A percentile compares a stretch with the other conserved stretches of the same genome.
These are phyloP conservation scores for Aleiodes leptofemur DNA, from an alignment of 2,888 invertebrate genomes.

Conservation along the genomic window DNA sequence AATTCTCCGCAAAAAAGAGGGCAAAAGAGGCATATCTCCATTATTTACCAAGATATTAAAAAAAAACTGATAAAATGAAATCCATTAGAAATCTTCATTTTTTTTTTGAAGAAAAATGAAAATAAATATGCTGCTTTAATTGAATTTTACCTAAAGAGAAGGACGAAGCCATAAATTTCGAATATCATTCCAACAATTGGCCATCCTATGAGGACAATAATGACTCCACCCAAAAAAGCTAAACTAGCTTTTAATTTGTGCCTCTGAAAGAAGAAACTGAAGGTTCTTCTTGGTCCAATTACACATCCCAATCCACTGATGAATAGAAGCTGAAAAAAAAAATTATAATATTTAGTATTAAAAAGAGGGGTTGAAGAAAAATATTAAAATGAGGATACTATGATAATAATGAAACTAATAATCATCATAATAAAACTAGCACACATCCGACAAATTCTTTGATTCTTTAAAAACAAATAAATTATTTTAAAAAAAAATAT, in stretches of 20 bases:
- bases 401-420: too few species aligned
- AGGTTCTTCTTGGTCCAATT: slow-evolving; percentile 95
- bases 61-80: slow-evolving; percentile 13
- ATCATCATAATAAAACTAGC: too few species aligned
- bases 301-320: slow-evolving; percentile 96
- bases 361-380: slow-evolving; percentile 6
- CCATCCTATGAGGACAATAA: slow-evolving; percentile 95
- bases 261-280: slow-evolving; percentile 97
- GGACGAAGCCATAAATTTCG: slow-evolving; percentile 96
- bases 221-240: slow-evolving; percentile 94
- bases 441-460: too few species aligned
- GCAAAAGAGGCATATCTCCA: too few species aligned
- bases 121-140: slow-evolving; percentile 17
- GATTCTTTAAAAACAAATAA: too few species aligned
- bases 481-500: too few species aligned
- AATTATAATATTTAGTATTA: background rate
- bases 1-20: too few species aligned
- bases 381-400: background rate
- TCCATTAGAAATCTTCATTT: too few species aligned
- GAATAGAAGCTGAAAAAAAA: slow-evolving; percentile 89
- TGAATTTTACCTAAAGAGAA: slow-evolving; percentile 83
- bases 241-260: slow-evolving; percentile 95
- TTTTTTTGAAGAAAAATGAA: too few species aligned
- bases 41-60: too few species aligned
- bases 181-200: slow-evolving; percentile 97